A percentile compares a stretch with the other conserved stretches of the same genome.
Conservation (phyloP, 1,140 invertebrate species). For the Aphelenchoides fujianensis region DNA sequence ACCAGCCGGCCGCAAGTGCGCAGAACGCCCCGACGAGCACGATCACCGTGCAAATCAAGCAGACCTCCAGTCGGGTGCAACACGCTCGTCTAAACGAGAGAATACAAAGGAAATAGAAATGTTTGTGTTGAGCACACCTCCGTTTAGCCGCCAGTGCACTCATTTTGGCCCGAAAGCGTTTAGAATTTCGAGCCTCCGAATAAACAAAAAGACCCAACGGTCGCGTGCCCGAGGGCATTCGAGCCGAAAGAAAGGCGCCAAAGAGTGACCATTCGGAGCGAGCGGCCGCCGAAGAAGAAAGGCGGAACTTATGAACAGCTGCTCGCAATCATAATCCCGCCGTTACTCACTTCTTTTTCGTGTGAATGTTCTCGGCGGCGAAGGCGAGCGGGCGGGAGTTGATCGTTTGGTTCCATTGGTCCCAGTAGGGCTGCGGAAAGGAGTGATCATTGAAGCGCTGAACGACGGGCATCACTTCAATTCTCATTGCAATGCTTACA, state of each 20-base stretch:
- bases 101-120: no score
- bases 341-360: conserved; percentile 1
- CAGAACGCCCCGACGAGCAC: conserved; percentile 3
- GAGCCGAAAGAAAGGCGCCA: no score
- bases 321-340: not conserved
- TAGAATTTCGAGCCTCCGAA: no score
- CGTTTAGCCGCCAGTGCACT: no score
- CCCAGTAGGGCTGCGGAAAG: not conserved
- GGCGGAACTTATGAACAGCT: not conserved
- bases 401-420: not conserved
- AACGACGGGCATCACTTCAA: no score
- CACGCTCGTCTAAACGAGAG: not conserved
- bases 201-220: not conserved
- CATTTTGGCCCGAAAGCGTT: no score
- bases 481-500: not conserved
- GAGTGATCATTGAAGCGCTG: no score
- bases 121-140: no score
- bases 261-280: not conserved
- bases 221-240: not conserved
- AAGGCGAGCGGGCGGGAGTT: not conserved
- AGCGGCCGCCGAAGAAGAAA: no score
- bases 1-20: conserved; percentile 15
- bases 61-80: conserved; percentile 20
- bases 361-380: not conserved
- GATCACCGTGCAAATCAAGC: not conserved